Base-by-base conservation (phyloP, 2,797 vertebrate genomes). In the Echiichthys vipera region DNA sequence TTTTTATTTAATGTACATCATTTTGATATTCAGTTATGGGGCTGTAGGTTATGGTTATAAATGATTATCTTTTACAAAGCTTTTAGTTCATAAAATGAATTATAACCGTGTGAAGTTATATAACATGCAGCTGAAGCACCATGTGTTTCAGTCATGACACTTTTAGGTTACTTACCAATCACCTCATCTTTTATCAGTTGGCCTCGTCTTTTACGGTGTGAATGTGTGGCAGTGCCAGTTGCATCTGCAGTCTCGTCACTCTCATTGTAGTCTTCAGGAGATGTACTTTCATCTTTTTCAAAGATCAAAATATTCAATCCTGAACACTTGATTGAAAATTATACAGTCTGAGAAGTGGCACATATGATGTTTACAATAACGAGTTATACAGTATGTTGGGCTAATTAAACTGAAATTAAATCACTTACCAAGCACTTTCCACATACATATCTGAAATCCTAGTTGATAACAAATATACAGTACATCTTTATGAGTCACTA, bases 91-190 rank as follows among this genome's bases (percentile, higher is more conserved):
- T 18, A n/a, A n/a, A n/a, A n/a, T n/a, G n/a, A 39, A 13, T 6
- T 39, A 5, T 29, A 27, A 27, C 13, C 12, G 37, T 18, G 11
- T 36, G 2, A 47, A 36, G 32, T n/a, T 13, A 10, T 37, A 53
- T n/a, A 42, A 14, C 18, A 62, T 37, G 11, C n/a, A 47, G 6
- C 22, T 49, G 20, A 3, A 47, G 13, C 17, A 39, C 59, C 1
- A 57, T 42, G 8, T 70, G 27, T 53, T n/a, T 68, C 14, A 54
- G 37, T 37, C 20, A 12, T 11, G 10, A 25, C 13, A 32, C 3
- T 32, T 32, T 20, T 13, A 18, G n/a, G 32, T 69, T 39, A 74
- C 88, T 90, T 61, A 90, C 92, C 90, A 43, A 54, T 83, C 18
- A 85, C 45, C 1, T 40, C 5, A 11, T 93, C 89, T 65, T 90